phyloP scores from a whole-genome alignment of 1,140 invertebrate species.

The Pseudomyrmex pallidus region DNA sequence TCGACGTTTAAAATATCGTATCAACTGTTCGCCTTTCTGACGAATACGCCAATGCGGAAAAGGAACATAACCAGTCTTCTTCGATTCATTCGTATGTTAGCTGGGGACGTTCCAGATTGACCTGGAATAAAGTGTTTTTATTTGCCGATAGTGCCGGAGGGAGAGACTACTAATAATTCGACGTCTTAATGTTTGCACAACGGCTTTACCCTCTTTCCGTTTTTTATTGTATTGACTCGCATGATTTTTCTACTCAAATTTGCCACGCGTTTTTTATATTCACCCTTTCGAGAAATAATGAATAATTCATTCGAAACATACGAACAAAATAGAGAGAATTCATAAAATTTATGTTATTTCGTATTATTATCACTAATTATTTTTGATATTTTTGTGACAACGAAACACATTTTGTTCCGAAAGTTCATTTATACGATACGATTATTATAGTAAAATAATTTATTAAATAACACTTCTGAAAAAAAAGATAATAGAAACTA shows the following conservation, averaged over 20 bases:
- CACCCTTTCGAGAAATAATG: slow-evolving; percentile 53
- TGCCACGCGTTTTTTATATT: slow-evolving; percentile 53
- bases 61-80: slow-evolving; percentile 16
- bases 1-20: not conserved
- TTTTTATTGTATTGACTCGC: slow-evolving; percentile 73
- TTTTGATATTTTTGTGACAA: too few relatives aligned
- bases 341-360: not conserved
- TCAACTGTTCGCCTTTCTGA: not conserved
- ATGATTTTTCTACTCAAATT: slow-evolving; percentile 70
- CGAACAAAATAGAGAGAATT: slow-evolving; percentile 19
- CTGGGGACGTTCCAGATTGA: slow-evolving; percentile 65
- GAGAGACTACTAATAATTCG: slow-evolving; percentile 75
- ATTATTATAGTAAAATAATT: too few relatives aligned
- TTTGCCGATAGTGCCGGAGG: slow-evolving; percentile 72
- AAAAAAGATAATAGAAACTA: too few relatives aligned
- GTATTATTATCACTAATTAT: not conserved
- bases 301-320: slow-evolving; percentile 45
- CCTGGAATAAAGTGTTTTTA: slow-evolving; percentile 77
- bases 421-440: too few relatives aligned
- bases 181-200: slow-evolving; percentile 74
- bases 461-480: too few relatives aligned
- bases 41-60: slow-evolving; percentile 53
- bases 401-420: too few relatives aligned
- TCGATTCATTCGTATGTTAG: slow-evolving; percentile 51
- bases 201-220: slow-evolving; percentile 70